phyloP scores from a whole-genome alignment of 1,140 invertebrate genomes.

The Diorhabda carinulata region DNA sequence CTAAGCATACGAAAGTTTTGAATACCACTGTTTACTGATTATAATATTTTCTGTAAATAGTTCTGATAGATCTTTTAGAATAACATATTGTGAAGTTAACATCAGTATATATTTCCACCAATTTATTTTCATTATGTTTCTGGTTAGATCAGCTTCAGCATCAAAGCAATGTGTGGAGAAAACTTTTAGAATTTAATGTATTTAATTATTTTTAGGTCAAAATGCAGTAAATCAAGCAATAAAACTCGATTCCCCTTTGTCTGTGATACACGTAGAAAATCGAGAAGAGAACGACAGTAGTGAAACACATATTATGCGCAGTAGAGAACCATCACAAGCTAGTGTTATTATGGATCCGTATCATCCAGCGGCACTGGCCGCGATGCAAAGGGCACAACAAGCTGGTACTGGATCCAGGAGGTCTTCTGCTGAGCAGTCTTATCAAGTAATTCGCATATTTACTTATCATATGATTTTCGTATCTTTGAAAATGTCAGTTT shows the following conservation, averaged over 20 bases:
- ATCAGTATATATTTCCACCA: too few species aligned
- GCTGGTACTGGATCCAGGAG: conserved; percentile 19
- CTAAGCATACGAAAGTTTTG: too few species aligned
- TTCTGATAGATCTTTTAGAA: too few species aligned
- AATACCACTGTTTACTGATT: too few species aligned
- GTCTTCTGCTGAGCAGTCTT: conserved; percentile 30
- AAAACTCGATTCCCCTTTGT: conserved; percentile 46
- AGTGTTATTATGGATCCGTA: conserved; percentile 47
- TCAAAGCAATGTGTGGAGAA: too few species aligned
- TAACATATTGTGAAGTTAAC: too few species aligned
- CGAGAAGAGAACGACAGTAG: conserved; percentile 39
- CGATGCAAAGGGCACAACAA: conserved; percentile 16
- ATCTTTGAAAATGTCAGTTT: too few species aligned
- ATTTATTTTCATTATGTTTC: too few species aligned
- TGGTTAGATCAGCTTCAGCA: too few species aligned
- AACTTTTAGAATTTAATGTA: not conserved
- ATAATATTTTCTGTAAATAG: too few species aligned
- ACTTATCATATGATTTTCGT: too few species aligned
- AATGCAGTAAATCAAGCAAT: conserved; percentile 35
- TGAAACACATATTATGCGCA: conserved; percentile 23
- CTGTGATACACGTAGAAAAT: conserved; percentile 48
- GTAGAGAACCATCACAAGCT: conserved; percentile 42
- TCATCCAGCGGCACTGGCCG: conserved; percentile 33
- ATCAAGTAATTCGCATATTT: conserved; percentile 7
- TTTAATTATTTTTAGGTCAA: conserved; percentile 5